Evolutionary conservation across 1,140 invertebrate genomes (phyloP).

Genomic region (Meloidogyne floridensis): DNA sequence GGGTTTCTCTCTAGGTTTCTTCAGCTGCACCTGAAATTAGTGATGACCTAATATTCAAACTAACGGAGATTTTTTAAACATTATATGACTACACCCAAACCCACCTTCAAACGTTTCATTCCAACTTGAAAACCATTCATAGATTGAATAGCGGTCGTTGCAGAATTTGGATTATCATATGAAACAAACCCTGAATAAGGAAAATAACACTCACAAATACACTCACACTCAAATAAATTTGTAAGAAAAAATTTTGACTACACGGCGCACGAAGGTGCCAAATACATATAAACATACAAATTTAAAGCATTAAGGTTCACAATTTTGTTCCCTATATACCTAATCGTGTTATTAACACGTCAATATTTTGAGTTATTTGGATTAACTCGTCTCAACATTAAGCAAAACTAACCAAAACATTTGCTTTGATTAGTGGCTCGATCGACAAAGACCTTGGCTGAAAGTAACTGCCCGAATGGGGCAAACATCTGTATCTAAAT

Average conservation of each 20-base stretch:
- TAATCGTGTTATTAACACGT: no score
- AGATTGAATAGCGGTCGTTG: slow-evolving; percentile 94
- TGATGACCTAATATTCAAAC: no score
- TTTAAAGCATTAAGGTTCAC: background rate
- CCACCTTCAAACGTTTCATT: slow-evolving; percentile 98
- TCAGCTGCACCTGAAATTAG: background rate
- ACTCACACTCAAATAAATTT: background rate
- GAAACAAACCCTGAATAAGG: slow-evolving; percentile 87
- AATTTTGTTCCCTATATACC: no score
- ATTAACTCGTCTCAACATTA: background rate
- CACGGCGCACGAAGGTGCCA: background rate
- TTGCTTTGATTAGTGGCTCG: slow-evolving; percentile 99
- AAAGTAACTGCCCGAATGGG: slow-evolving; percentile 98
- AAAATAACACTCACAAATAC: slow-evolving; percentile 27
- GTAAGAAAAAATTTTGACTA: background rate
- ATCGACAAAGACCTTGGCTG: slow-evolving; percentile 97
- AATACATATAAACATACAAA: background rate
- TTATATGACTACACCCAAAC: background rate
- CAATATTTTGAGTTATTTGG: no score
- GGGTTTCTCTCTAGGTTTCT: background rate
- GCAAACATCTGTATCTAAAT: slow-evolving; percentile 89
- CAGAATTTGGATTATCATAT: slow-evolving; percentile 95
- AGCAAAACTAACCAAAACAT: slow-evolving; percentile 87
- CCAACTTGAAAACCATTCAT: slow-evolving; percentile 94
- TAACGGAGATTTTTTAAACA: background rate